These are phyloP conservation scores for Upupa epops DNA, from an alignment of 2,113 vertebrate genomes.

Conservation along the genomic window DNA sequence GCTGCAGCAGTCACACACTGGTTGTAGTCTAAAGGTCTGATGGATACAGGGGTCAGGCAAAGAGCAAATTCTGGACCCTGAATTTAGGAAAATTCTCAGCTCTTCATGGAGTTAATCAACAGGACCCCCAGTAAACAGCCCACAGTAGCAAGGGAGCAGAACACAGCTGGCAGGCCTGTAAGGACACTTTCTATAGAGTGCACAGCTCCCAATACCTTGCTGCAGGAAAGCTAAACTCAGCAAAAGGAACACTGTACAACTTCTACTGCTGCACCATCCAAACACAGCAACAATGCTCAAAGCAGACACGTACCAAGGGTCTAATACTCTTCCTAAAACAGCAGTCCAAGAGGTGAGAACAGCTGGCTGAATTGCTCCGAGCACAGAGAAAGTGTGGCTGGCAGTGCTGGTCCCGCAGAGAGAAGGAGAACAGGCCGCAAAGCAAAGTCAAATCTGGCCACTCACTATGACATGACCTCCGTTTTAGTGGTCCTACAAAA, in stretches of 20 bases:
- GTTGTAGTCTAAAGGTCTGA: too few species aligned
- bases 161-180: too few species aligned
- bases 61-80: too few species aligned
- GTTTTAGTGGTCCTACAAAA: not conserved
- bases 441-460: rapidly evolving
- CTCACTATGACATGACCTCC: not conserved
- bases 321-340: not conserved
- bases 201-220: too few species aligned
- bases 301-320: too few species aligned
- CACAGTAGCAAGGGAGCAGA: too few species aligned
- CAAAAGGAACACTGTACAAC: not conserved
- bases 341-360: not conserved
- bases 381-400: not conserved
- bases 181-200: too few species aligned
- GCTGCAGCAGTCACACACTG: too few species aligned
- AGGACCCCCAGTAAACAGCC: too few species aligned
- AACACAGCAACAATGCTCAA: not conserved
- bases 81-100: too few species aligned
- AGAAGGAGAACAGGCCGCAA: rapidly evolving
- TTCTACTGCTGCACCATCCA: not conserved
- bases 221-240: not conserved
- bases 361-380: not conserved
- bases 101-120: too few species aligned
- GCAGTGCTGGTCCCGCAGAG: not conserved
- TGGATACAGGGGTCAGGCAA: too few species aligned